Percentiles rank a stretch among this genome's conserved stretches.
Evolutionary conservation across 53 echinoderm and acorn worm genomes (phyloP).

Genomic region (Echinometra lucunter): DNA sequence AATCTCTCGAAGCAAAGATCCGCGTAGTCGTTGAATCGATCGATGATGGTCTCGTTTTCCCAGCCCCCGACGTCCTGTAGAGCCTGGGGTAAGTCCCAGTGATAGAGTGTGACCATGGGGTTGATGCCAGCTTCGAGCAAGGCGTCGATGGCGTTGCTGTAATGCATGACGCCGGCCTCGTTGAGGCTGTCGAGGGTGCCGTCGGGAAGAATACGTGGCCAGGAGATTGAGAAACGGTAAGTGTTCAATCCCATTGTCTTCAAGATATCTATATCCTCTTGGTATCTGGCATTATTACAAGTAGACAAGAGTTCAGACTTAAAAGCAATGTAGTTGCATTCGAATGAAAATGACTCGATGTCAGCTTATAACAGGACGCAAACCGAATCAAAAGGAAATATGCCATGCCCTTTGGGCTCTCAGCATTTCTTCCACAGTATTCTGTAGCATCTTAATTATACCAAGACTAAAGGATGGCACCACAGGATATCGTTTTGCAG

Average conservation of each 20-base stretch:
- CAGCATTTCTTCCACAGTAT: too few species aligned
- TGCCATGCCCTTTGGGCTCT: too few species aligned
- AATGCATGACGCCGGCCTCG: constrained; percentile 77
- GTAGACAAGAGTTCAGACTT: too few species aligned
- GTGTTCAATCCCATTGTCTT: constrained; percentile 79
- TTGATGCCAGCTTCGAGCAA: constrained; percentile 76
- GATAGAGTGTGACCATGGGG: constrained; percentile 90
- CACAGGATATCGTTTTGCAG: too few species aligned
- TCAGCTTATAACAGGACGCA: too few species aligned
- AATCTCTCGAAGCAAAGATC: constrained; percentile 82
- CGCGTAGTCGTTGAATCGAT: constrained; percentile 88
- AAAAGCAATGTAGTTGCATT: too few species aligned
- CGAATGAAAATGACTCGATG: too few species aligned
- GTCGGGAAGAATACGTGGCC: constrained; percentile 86
- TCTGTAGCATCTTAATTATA: too few species aligned
- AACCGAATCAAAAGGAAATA: too few species aligned
- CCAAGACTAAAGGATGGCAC: too few species aligned
- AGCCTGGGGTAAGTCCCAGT: constrained; percentile 92
- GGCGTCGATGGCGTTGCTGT: constrained; percentile 84
- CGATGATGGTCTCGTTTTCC: constrained; percentile 76
- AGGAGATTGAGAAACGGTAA: constrained; percentile 91
- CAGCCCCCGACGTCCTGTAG: constrained; percentile 86
- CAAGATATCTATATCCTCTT: constrained; percentile 78
- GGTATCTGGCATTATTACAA: constrained; percentile 67
- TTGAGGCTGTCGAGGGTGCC: constrained; percentile 82